Percentiles rank a stretch among this genome's conserved stretches.
Evolutionary conservation across 2,888 invertebrate genomes (phyloP).

Genomic region (Gryllus longicercus): DNA sequence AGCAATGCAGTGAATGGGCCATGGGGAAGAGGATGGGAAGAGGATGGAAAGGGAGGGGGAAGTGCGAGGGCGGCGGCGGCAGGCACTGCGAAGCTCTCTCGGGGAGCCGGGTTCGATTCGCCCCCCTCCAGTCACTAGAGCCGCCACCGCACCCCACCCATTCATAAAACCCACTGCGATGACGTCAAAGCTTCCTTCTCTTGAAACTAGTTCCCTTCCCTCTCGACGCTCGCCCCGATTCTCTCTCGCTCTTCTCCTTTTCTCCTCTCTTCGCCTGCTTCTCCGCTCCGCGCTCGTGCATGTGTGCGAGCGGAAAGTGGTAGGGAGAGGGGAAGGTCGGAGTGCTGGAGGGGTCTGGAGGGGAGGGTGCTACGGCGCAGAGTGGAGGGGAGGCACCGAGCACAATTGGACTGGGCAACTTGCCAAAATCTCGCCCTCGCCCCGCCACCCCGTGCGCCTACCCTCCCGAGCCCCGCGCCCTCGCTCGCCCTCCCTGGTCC

Average conservation of each 20-base stretch:
- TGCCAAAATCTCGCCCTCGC: constrained; percentile 28
- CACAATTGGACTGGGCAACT: constrained; percentile 18
- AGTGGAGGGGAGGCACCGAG: neutral
- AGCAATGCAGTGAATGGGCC: constrained; percentile 24
- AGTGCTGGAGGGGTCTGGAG: neutral
- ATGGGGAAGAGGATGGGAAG: constrained; percentile 18
- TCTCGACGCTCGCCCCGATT: neutral
- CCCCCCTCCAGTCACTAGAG: constrained; percentile 18
- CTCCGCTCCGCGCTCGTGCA: no score
- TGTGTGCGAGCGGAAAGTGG: no score
- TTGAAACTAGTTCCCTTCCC: neutral
- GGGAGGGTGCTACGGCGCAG: neutral
- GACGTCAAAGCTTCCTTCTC: constrained; percentile 28
- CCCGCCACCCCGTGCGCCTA: neutral
- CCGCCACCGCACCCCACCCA: constrained; percentile 26
- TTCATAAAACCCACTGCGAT: constrained; percentile 31
- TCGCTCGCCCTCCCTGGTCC: constrained; percentile 17
- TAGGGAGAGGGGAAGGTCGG: neutral
- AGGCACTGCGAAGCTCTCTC: neutral
- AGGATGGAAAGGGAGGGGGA: constrained; percentile 19
- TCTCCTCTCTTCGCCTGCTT: no score
- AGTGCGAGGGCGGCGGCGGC: constrained; percentile 19
- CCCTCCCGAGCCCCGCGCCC: neutral
- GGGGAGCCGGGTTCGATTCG: constrained; percentile 27
- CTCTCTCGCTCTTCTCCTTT: neutral